A percentile compares a stretch with the other conserved stretches of the same genome.
Evolutionary conservation across 2,113 vertebrate genomes (phyloP).

Genomic region (Lanius ludovicianus): DNA sequence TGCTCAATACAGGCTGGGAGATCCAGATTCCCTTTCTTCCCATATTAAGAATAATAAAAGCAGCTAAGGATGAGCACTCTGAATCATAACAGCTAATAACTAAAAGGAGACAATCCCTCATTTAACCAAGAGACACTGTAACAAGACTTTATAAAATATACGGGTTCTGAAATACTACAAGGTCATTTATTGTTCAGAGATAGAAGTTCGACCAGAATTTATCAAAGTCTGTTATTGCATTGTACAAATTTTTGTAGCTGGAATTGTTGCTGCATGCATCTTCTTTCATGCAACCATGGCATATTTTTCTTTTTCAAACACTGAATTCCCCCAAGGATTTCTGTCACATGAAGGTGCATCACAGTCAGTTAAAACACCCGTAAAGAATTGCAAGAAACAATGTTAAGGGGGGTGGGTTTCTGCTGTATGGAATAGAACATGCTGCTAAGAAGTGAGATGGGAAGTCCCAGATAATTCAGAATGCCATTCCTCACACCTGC

Average conservation of each 20-base stretch:
- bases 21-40: neutral
- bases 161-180: neutral
- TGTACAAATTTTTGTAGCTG: neutral
- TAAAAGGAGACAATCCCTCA: neutral
- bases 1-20: neutral
- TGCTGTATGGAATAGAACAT: neutral
- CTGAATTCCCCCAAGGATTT: neutral
- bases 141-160: neutral
- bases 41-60: neutral
- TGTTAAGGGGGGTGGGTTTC: neutral
- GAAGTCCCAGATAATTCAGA: neutral
- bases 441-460: neutral
- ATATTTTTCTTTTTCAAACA: neutral
- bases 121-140: neutral
- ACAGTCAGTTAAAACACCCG: neutral
- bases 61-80: neutral
- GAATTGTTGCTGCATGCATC: neutral
- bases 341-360: neutral
- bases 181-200: neutral
- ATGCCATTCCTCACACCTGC: slow-evolving; percentile 77
- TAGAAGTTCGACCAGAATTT: neutral
- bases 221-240: neutral
- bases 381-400: neutral
- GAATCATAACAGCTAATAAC: neutral
- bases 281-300: neutral